Evolutionary conservation across 1,140 invertebrate species (phyloP).

Genomic region (Dinoponera quadriceps): DNA sequence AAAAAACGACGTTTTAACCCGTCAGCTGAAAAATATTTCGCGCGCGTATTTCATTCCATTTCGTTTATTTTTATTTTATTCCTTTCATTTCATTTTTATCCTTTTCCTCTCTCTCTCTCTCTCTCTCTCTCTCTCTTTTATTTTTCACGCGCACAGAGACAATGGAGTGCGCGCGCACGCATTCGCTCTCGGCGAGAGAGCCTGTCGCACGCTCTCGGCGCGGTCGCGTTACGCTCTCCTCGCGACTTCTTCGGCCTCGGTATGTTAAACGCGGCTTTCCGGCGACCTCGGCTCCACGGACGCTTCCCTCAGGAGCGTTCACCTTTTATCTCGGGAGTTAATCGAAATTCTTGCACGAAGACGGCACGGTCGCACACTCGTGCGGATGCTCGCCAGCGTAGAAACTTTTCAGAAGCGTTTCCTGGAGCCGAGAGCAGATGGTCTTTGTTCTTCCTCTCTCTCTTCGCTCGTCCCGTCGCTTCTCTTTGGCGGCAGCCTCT

Average conservation of each 20-base stretch:
- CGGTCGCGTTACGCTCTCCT: not conserved
- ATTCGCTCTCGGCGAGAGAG: conserved; percentile 14
- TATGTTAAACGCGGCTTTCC: conserved; percentile 62
- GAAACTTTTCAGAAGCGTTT: conserved; percentile 62
- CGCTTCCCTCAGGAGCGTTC: conserved; percentile 74
- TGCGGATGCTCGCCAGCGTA: conserved; percentile 26
- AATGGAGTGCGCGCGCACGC: conserved; percentile 3
- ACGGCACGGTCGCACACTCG: conserved; percentile 43
- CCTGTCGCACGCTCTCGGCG: not conserved
- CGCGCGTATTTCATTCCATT: too few relatives aligned
- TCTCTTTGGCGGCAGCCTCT: not conserved
- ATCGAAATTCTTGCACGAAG: conserved; percentile 80
- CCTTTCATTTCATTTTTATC: too few relatives aligned
- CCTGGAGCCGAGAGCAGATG: conserved; percentile 60
- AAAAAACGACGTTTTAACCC: too few relatives aligned
- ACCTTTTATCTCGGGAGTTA: conserved; percentile 76
- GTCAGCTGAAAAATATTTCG: too few relatives aligned
- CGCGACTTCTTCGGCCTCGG: conserved; percentile 50
- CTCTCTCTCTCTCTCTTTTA: not conserved
- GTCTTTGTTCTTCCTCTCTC: conserved; percentile 66
- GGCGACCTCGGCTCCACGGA: conserved; percentile 60
- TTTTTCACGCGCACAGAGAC: not conserved
- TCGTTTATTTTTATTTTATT: too few relatives aligned
- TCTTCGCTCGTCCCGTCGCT: not conserved
- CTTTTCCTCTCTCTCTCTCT: too few relatives aligned